Conservation (phyloP, 2,888 invertebrate genomes). For the Idaea aversata region DNA sequence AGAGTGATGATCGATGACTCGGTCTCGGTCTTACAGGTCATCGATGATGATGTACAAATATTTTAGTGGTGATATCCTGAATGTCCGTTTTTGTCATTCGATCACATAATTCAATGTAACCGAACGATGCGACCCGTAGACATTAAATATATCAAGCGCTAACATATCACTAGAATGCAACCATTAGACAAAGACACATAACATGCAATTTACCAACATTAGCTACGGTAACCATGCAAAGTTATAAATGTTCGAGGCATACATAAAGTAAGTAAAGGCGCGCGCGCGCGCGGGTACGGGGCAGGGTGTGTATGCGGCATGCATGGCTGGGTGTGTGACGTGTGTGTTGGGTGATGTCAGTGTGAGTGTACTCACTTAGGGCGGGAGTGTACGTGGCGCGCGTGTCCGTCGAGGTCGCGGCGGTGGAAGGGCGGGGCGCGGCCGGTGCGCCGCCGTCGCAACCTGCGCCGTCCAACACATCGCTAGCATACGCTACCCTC, state of each 20-base stretch:
- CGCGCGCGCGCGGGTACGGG: too few species aligned
- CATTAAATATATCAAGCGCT: too few species aligned
- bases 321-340: too few species aligned
- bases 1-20: constrained; percentile 13
- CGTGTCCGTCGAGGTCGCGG: constrained; percentile 69
- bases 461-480: constrained; percentile 59
- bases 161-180: too few species aligned
- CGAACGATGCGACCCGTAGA: too few species aligned
- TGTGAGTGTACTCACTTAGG: constrained; percentile 52
- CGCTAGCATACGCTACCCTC: constrained; percentile 33
- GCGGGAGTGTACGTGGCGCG: constrained; percentile 72
- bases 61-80: too few species aligned
- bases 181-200: constrained; percentile 46
- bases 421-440: constrained; percentile 81
- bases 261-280: too few species aligned
- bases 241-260: too few species aligned
- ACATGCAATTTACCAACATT: constrained; percentile 58
- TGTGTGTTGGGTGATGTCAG: constrained; percentile 34
- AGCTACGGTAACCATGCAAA: constrained; percentile 48
- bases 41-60: too few species aligned
- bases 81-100: too few species aligned
- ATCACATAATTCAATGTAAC: too few species aligned
- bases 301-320: too few species aligned
- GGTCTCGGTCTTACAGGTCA: background rate
- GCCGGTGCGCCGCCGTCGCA: constrained; percentile 73